A percentile compares a stretch with the other conserved stretches of the same genome.
Conservation (phyloP, 2,113 vertebrate species). For the Lycaon pictus region DNA sequence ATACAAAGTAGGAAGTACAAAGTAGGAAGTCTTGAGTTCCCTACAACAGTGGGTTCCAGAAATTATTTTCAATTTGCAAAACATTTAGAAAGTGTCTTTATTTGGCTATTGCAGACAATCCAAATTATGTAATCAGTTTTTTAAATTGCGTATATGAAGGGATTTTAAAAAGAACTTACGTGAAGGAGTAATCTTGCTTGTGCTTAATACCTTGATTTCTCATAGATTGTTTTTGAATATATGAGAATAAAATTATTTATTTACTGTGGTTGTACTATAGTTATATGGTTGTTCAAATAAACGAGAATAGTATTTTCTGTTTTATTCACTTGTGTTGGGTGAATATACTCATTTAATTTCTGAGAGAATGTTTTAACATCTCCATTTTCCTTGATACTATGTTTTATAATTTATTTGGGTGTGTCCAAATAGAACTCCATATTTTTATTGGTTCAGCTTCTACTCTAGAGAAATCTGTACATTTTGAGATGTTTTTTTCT, state of each 20-base stretch:
- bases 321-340: slow-evolving; percentile 36
- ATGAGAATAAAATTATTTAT: slow-evolving; percentile 63
- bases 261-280: slow-evolving; percentile 28
- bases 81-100: slow-evolving; percentile 59
- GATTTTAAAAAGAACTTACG: slow-evolving; percentile 33
- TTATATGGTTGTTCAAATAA: background rate
- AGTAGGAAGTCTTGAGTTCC: slow-evolving; percentile 66
- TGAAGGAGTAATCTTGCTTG: slow-evolving; percentile 20
- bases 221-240: slow-evolving; percentile 45
- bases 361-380: slow-evolving; percentile 34
- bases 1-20: slow-evolving; percentile 15
- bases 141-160: slow-evolving; percentile 37
- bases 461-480: slow-evolving; percentile 33
- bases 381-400: slow-evolving; percentile 55
- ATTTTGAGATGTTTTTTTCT: slow-evolving; percentile 39
- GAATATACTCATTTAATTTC: slow-evolving; percentile 52
- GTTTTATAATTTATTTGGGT: slow-evolving; percentile 66
- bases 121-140: slow-evolving; percentile 67
- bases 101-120: slow-evolving; percentile 55
- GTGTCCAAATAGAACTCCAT: slow-evolving; percentile 43
- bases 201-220: slow-evolving; percentile 54
- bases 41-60: slow-evolving; percentile 51
- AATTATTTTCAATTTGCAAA: slow-evolving; percentile 49
- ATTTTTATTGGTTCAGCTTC: slow-evolving; percentile 45
- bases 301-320: slow-evolving; percentile 2